Evolutionary conservation across 1,140 invertebrate species (phyloP), one percentile per base, ranked within the genome.

Genomic region (Trissolcus basalis): DNA sequence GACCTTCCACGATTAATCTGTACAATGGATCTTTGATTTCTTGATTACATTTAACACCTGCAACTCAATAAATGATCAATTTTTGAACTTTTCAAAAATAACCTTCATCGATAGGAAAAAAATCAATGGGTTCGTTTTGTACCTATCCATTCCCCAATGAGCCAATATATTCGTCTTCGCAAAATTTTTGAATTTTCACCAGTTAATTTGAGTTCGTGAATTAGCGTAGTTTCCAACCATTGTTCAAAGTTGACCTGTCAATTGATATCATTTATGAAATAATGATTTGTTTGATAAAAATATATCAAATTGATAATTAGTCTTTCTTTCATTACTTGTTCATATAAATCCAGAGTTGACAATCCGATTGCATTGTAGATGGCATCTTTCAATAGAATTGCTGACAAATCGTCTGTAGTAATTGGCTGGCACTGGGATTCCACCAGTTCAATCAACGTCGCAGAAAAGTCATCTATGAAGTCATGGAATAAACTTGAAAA

Each of bases 301-400:
- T 14, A 15, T 10, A 11, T 41, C 15, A 49, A 36, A 61, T 44
- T 51, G 6, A n/a, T 43, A 4, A 13, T 55, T 14, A 19, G 10
- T 39, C n/a, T n/a, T n/a, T n/a, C n/a, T n/a, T n/a, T n/a, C 5
- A 41, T 45, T 88, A 97, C 94, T 83, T 97, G 94, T 86, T 98
- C 96, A 85, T 96, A 98, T 48, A 98, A 89, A 79, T 98, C 95
- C 87, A 95, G 96, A 0, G 96, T 93, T n/a, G 93, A 93, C 54
- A 97, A 89, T 12, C 96, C 96, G 51, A 96, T 93, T 0, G 96
- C 96, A 89, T 96, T 96, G 81, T 98, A 98, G 55, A 98, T 92
- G n/a, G 96, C 96, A 90, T 98, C 97, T 89, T 97, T 98, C 15
- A 93, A 89, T 56, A 98, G 86, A 81, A 98, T 94, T 9, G 91